Percentiles rank a stretch among this genome's conserved stretches.
phyloP scores from a whole-genome alignment of 2,113 vertebrate species.

The Aegithalos caudatus region DNA sequence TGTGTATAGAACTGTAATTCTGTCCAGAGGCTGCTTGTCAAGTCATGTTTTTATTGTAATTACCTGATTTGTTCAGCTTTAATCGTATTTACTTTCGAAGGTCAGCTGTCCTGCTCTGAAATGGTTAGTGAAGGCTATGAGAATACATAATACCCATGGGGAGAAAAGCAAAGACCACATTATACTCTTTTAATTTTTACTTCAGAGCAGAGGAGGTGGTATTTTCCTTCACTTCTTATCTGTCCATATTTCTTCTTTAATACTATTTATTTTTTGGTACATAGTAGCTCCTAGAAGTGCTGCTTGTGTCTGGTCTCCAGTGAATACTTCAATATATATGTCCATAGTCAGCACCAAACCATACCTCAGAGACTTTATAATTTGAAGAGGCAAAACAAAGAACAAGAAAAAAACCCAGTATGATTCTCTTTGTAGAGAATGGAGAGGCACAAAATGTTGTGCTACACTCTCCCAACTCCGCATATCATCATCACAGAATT shows the following conservation, averaged over 20 bases:
- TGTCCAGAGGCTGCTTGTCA: slow-evolving; percentile 79
- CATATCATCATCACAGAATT: not conserved
- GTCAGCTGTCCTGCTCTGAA: slow-evolving; percentile 73
- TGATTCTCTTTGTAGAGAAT: not conserved
- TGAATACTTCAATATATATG: not conserved
- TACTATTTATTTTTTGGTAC: not conserved
- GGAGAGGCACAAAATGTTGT: not conserved
- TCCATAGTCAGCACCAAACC: not conserved
- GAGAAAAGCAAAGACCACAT: not conserved
- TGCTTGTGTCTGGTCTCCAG: not conserved
- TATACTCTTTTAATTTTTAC: not conserved
- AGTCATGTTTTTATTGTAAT: slow-evolving; percentile 79
- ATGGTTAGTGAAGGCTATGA: slow-evolving; percentile 43
- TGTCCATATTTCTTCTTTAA: not conserved
- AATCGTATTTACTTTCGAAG: slow-evolving; percentile 78
- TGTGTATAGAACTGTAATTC: slow-evolving; percentile 71
- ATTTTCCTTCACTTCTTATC: not conserved
- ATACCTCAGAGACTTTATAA: not conserved
- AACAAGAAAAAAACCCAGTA: not conserved
- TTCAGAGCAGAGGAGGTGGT: not conserved
- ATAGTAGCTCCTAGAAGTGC: not conserved
- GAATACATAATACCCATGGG: slow-evolving; percentile 36
- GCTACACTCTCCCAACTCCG: not conserved
- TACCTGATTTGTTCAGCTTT: slow-evolving; percentile 81
- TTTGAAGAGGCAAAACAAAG: not conserved